phyloP scores from a whole-genome alignment of 2,888 invertebrate genomes.

The Mesoligia furuncula region DNA sequence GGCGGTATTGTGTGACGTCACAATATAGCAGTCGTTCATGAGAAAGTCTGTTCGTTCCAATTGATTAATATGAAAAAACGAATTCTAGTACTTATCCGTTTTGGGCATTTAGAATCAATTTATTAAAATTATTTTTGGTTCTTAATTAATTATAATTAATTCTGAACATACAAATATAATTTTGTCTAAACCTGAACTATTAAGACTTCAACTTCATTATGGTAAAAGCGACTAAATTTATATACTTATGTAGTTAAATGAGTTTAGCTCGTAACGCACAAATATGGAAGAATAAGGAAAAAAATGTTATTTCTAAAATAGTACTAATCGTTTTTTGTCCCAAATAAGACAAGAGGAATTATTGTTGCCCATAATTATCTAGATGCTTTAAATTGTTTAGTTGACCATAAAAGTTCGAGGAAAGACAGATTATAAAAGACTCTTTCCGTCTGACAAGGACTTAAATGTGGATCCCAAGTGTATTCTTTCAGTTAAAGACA shows the following conservation, averaged over 20 bases:
- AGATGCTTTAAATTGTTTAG: background rate
- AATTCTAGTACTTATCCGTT: slow-evolving; percentile 2
- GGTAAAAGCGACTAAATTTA: slow-evolving; percentile 1
- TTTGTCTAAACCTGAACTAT: slow-evolving; percentile 37
- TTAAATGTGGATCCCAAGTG: background rate
- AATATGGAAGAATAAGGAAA: background rate
- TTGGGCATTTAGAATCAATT: slow-evolving; percentile 6
- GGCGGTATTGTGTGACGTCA: slow-evolving; percentile 33
- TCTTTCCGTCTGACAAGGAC: background rate
- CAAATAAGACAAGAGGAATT: background rate
- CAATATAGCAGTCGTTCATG: slow-evolving; percentile 20
- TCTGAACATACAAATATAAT: background rate
- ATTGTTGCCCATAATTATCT: background rate
- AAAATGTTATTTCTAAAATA: background rate
- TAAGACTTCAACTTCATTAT: slow-evolving; percentile 16
- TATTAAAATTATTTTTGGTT: slow-evolving; percentile 19
- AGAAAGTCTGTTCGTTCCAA: slow-evolving; percentile 51
- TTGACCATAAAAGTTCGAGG: background rate
- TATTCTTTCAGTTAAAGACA: background rate
- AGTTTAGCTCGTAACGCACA: background rate
- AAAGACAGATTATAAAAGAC: background rate
- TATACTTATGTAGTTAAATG: background rate
- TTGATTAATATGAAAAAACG: slow-evolving; percentile 39
- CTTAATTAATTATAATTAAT: background rate
- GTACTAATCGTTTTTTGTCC: background rate